Conservation (phyloP, 2,797 vertebrate genomes). For the Hemitrygon akajei region DNA sequence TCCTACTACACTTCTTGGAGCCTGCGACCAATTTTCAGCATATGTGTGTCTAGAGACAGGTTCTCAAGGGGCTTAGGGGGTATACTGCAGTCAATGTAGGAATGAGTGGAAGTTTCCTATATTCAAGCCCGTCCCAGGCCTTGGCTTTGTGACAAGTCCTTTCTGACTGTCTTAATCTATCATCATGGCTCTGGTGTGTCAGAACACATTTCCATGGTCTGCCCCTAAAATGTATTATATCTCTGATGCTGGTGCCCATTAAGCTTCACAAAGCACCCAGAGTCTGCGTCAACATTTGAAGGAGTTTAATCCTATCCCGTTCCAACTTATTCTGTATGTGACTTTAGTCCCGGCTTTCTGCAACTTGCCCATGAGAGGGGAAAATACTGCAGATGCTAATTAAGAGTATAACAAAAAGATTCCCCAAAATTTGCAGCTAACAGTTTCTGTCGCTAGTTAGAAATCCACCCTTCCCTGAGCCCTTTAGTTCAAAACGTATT, state of each 20-base stretch:
- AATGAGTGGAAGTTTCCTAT: conserved; percentile 14
- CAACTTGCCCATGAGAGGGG: neutral
- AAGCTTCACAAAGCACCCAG: neutral
- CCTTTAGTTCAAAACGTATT: neutral
- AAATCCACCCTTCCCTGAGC: neutral
- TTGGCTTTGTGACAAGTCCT: conserved; percentile 21
- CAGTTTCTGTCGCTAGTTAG: neutral
- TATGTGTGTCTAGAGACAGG: neutral
- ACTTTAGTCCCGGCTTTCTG: neutral
- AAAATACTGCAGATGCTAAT: neutral
- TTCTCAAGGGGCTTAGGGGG: neutral
- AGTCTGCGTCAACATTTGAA: neutral
- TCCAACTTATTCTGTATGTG: neutral
- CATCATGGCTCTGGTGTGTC: neutral
- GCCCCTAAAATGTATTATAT: neutral
- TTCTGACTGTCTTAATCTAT: neutral
- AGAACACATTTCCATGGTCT: neutral
- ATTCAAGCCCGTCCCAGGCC: conserved; percentile 8
- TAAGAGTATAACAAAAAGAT: neutral
- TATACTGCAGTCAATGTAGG: neutral
- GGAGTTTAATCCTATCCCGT: neutral
- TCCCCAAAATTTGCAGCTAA: neutral
- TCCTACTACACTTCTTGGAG: conserved; percentile 24
- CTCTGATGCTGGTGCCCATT: neutral
- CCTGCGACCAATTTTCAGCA: conserved; percentile 22